Percentiles rank a stretch among this genome's conserved stretches.
phyloP scores from a whole-genome alignment of 2,888 invertebrate species.

The Agrypnus murinus region DNA sequence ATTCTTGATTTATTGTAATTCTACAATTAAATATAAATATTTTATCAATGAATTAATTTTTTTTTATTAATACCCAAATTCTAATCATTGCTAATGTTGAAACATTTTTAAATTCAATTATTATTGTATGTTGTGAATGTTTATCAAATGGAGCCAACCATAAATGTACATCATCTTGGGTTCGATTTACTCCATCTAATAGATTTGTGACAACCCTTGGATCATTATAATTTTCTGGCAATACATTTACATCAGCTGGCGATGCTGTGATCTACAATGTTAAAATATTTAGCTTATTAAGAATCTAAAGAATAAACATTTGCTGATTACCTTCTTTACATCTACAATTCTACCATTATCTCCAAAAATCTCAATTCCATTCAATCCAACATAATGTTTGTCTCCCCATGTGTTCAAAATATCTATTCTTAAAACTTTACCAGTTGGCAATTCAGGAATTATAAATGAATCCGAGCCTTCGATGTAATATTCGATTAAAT shows the following conservation, averaged over 20 bases:
- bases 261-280: slow-evolving; percentile 73
- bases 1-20: slow-evolving; percentile 93
- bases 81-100: slow-evolving; percentile 65
- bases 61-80: slow-evolving; percentile 67
- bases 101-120: slow-evolving; percentile 74
- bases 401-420: slow-evolving; percentile 88
- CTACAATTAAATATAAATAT: slow-evolving; percentile 68
- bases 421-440: slow-evolving; percentile 79
- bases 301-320: background rate
- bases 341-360: slow-evolving; percentile 75
- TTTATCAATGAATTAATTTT: background rate
- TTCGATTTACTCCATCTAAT: slow-evolving; percentile 81
- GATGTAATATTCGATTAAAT: slow-evolving; percentile 25
- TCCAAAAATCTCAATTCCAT: slow-evolving; percentile 85
- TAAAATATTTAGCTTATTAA: background rate
- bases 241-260: slow-evolving; percentile 77
- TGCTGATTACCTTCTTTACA: slow-evolving; percentile 76
- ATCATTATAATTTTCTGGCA: slow-evolving; percentile 80
- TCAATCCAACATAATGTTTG: slow-evolving; percentile 84
- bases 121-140: slow-evolving; percentile 77
- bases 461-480: slow-evolving; percentile 71
- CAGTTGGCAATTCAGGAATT: slow-evolving; percentile 85
- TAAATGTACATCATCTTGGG: slow-evolving; percentile 85
- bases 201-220: slow-evolving; percentile 78
- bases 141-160: slow-evolving; percentile 82